phyloP scores from a whole-genome alignment of 2,888 invertebrate genomes.

The Acleris sparsana region DNA sequence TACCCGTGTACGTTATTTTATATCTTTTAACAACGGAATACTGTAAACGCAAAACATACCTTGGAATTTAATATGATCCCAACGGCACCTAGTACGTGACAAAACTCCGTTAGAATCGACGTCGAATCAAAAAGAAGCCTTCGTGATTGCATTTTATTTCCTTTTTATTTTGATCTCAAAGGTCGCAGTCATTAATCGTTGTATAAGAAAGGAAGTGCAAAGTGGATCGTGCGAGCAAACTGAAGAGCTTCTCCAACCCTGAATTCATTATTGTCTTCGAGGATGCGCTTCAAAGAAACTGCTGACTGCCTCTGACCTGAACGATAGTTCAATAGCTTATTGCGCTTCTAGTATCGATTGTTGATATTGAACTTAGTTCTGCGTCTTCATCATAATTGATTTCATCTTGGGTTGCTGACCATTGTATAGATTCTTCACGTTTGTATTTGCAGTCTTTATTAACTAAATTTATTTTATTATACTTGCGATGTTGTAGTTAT shows the following conservation, averaged over 20 bases:
- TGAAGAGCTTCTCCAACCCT: slow-evolving; percentile 60
- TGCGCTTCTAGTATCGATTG: slow-evolving; percentile 64
- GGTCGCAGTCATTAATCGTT: slow-evolving; percentile 75
- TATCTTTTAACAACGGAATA: slow-evolving; percentile 35
- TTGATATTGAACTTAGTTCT: slow-evolving; percentile 55
- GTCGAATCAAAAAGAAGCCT: slow-evolving; percentile 41
- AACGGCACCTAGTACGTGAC: slow-evolving; percentile 36
- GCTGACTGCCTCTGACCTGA: slow-evolving; percentile 68
- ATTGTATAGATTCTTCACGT: not conserved
- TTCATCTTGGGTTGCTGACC: not conserved
- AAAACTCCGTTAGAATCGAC: slow-evolving; percentile 38
- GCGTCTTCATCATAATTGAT: slow-evolving; percentile 2
- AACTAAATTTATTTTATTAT: no score
- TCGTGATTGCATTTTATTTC: slow-evolving; percentile 66
- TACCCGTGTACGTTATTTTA: not conserved
- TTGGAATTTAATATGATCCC: slow-evolving; percentile 41
- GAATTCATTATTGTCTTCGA: slow-evolving; percentile 79
- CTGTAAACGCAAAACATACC: slow-evolving; percentile 42
- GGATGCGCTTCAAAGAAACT: slow-evolving; percentile 78
- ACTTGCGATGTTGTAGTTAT: not conserved
- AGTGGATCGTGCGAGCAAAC: slow-evolving; percentile 72
- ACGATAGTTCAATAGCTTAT: slow-evolving; percentile 66
- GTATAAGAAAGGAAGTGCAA: slow-evolving; percentile 75
- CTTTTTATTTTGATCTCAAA: slow-evolving; percentile 71
- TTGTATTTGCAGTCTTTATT: no score